phyloP scores from a whole-genome alignment of 2,113 vertebrate species.

The Callospermophilus lateralis region DNA sequence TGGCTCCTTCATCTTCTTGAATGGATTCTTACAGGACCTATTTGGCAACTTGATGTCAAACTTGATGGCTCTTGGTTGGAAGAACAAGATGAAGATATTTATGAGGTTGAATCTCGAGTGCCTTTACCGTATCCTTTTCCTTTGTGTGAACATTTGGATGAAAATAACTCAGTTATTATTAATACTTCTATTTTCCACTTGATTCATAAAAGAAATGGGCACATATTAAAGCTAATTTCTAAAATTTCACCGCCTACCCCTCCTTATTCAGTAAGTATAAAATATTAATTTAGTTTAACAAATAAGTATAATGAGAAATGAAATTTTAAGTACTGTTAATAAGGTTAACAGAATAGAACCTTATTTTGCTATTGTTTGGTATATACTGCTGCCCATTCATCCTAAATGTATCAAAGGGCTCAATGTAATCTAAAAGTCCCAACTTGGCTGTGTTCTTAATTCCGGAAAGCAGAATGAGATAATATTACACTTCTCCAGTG shows the following conservation, averaged over 20 bases:
- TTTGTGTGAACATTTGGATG: conserved; percentile 89
- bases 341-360: not conserved
- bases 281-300: conserved; percentile 36
- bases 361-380: conserved; percentile 15
- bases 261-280: conserved; percentile 97
- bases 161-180: conserved; percentile 95
- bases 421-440: not conserved
- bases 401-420: not conserved
- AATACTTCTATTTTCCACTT: conserved; percentile 96
- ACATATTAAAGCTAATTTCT: conserved; percentile 96
- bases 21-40: conserved; percentile 96
- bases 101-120: conserved; percentile 96
- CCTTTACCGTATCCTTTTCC: conserved; percentile 96
- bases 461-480: conserved; percentile 29
- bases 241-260: conserved; percentile 97
- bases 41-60: conserved; percentile 89
- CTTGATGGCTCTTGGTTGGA: conserved; percentile 90
- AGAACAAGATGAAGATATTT: conserved; percentile 91
- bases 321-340: not conserved
- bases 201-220: conserved; percentile 92
- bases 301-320: conserved; percentile 3
- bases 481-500: conserved; percentile 18
- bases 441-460: conserved; percentile 47
- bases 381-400: not conserved
- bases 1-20: conserved; percentile 39